These are phyloP conservation scores for Pharmacophagus antenor DNA, from an alignment of 2,888 invertebrate species.

Conservation along the genomic window DNA sequence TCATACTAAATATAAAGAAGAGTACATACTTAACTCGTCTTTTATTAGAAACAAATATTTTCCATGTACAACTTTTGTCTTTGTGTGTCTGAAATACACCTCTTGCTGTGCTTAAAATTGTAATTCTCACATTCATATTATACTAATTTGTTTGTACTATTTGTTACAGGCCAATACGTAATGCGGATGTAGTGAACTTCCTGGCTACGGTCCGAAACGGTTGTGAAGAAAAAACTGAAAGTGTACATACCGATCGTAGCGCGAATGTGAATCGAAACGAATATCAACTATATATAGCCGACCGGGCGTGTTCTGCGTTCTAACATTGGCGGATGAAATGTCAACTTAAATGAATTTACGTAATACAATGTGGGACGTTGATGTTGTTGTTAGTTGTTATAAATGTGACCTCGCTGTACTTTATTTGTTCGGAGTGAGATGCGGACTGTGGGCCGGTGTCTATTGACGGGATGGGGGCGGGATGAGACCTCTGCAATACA, in stretches of 20 bases:
- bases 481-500: too few species aligned
- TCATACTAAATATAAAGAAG: too few species aligned
- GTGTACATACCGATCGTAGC: slow-evolving; percentile 2
- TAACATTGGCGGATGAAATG: slow-evolving; percentile 3
- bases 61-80: too few species aligned
- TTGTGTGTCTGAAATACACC: too few species aligned
- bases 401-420: slow-evolving; percentile 56
- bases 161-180: slow-evolving; percentile 39
- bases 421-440: slow-evolving; percentile 26
- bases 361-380: background rate
- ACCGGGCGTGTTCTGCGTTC: slow-evolving; percentile 1
- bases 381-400: slow-evolving; percentile 51
- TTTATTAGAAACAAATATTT: too few species aligned
- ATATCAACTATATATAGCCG: slow-evolving; percentile 6
- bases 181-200: slow-evolving; percentile 28
- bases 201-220: slow-evolving; percentile 29
- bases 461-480: slow-evolving; percentile 5
- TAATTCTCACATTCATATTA: too few species aligned
- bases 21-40: too few species aligned
- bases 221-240: slow-evolving; percentile 19
- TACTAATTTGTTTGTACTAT: slow-evolving; percentile 9
- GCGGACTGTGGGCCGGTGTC: background rate
- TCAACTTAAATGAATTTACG: background rate
- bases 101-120: too few species aligned
- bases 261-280: slow-evolving; percentile 1